phyloP scores from a whole-genome alignment of 2,797 vertebrate species.

The Hoplostethus mediterraneus region DNA sequence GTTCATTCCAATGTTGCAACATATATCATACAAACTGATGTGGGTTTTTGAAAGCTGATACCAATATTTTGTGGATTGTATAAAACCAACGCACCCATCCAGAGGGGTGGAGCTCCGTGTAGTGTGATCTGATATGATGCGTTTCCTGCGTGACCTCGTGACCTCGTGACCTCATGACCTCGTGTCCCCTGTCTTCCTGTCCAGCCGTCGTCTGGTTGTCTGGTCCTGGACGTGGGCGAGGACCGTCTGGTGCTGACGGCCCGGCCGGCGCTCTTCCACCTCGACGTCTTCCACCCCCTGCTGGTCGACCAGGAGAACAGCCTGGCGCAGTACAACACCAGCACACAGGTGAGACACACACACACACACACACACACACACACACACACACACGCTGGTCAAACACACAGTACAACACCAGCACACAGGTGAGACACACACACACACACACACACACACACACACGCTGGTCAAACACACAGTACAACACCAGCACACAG shows the following conservation, averaged over 20 bases:
- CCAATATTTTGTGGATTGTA: too few relatives aligned
- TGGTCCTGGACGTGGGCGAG: constrained; percentile 89
- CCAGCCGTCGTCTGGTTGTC: constrained; percentile 75
- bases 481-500: not conserved
- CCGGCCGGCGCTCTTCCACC: constrained; percentile 83
- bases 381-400: not conserved
- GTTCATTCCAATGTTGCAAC: too few relatives aligned
- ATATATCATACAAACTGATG: too few relatives aligned
- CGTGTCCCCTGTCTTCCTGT: constrained; percentile 7
- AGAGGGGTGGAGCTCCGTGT: too few relatives aligned
- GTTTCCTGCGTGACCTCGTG: too few relatives aligned
- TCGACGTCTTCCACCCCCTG: constrained; percentile 87
- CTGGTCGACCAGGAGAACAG: constrained; percentile 83
- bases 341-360: constrained; percentile 82
- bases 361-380: not conserved
- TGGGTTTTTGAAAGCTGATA: too few relatives aligned
- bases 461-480: not conserved
- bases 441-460: not conserved
- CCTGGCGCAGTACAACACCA: constrained; percentile 87
- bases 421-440: not conserved
- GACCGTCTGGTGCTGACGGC: constrained; percentile 86
- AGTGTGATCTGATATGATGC: too few relatives aligned
- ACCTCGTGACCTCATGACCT: too few relatives aligned
- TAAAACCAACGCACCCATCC: too few relatives aligned
- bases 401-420: not conserved